Conservation (phyloP, 2,113 vertebrate genomes). For the Sarotherodon lohbergeri region DNA sequence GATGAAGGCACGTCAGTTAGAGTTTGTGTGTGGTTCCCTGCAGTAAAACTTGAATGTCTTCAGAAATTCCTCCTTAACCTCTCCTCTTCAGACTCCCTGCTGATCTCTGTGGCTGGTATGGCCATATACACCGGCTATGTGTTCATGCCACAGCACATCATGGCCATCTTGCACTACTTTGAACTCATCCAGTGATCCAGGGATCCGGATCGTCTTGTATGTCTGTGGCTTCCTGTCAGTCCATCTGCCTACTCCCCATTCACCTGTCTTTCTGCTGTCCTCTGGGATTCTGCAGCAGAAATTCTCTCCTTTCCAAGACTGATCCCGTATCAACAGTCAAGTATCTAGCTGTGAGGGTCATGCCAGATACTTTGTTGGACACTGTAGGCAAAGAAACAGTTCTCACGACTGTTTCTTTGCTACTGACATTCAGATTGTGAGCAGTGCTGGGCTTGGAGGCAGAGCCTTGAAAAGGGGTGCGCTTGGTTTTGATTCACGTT, state of each 20-base stretch:
- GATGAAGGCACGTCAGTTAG: not conserved
- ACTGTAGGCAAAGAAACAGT: not conserved
- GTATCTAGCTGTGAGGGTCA: not conserved
- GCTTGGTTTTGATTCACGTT: not conserved
- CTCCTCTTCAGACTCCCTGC: slow-evolving; percentile 82
- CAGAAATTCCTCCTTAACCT: slow-evolving; percentile 14
- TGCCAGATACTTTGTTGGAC: not conserved
- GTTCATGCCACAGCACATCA: slow-evolving; percentile 99
- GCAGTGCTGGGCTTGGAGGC: not conserved
- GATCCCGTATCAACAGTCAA: not conserved
- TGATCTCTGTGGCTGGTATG: slow-evolving; percentile 90
- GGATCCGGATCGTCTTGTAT: not conserved
- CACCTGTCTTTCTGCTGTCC: not conserved
- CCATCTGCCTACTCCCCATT: not conserved
- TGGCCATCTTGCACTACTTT: slow-evolving; percentile 98
- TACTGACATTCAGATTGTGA: not conserved
- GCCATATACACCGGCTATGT: slow-evolving; percentile 94
- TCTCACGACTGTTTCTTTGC: not conserved
- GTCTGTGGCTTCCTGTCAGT: not conserved
- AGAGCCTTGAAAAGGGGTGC: not conserved
- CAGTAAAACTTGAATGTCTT: not conserved
- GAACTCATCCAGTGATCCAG: slow-evolving; percentile 85
- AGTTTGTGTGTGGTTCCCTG: not conserved
- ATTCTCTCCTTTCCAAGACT: not conserved
- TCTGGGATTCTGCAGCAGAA: not conserved